Conservation (phyloP, 37 sponge, comb jelly and placozoan genomes). For the Ianthella basta region DNA sequence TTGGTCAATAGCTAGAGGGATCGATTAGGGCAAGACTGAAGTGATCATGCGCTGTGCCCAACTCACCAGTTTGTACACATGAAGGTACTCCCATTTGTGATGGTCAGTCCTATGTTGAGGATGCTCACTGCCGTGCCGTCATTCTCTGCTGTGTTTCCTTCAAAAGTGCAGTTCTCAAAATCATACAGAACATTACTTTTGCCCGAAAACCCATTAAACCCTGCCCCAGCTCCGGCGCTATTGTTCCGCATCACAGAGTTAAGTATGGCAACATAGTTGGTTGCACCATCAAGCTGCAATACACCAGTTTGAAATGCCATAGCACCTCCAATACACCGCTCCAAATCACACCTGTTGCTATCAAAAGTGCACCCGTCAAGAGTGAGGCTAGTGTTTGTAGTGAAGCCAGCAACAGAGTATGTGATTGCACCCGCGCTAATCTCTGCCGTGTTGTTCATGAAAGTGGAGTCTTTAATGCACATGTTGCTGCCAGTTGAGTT, state of each 20-base stretch:
- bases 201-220: conserved; percentile 9
- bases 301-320: conserved; percentile 62
- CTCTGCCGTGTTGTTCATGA: conserved; percentile 56
- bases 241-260: conserved; percentile 47
- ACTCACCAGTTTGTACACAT: conserved; percentile 63
- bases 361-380: conserved; percentile 39
- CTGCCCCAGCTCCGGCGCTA: conserved; percentile 71
- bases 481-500: not conserved
- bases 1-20: no score
- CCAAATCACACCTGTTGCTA: conserved; percentile 38
- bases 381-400: conserved; percentile 14
- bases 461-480: conserved; percentile 44
- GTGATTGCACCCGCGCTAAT: conserved; percentile 71
- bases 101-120: conserved; percentile 71
- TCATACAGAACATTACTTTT: conserved; percentile 64
- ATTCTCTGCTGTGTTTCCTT: conserved; percentile 52
- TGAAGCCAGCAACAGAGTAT: conserved; percentile 45
- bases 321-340: conserved; percentile 63
- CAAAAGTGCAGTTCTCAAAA: conserved; percentile 61
- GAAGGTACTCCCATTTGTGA: conserved; percentile 69
- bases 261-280: conserved; percentile 48
- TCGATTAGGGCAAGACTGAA: no score
- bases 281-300: conserved; percentile 19
- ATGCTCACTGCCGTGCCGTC: conserved; percentile 84
- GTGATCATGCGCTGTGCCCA: not conserved